Evolutionary conservation across 2,888 invertebrate species (phyloP), one percentile per base, ranked within the genome.

Genomic region (Meteorus colon): DNA sequence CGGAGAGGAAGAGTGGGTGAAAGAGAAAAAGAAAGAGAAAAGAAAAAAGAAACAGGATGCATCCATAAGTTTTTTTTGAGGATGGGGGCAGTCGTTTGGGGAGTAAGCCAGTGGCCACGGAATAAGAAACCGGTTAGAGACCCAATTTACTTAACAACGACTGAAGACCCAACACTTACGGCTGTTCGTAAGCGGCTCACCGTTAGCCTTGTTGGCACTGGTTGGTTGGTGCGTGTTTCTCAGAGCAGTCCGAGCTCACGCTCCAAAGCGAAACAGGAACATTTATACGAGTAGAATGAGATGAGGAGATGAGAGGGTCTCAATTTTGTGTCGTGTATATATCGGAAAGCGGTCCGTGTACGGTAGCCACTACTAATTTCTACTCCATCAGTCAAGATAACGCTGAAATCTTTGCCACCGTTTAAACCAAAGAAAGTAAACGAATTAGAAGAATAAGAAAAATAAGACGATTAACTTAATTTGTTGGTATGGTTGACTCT

Each of bases 141-240:
- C 86, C 89, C 89, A 89, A 89, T 89, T 89, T 89, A 89, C 89
- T 89, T 89, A 89, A 89, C 89, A 89, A 89, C 89, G 87, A 82
- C 84, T 85, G 89, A 85, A 89, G 89, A 89, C 89, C 85, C 89
- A 88, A 88, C 88, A 89, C 88, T 89, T 88, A 86, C 87, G 88
- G 86, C 84, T 88, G 86, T 86, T 82, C 84, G 81, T 81, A 81
- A 78, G 79, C 79, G 77, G 73, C 73, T 77, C 72, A 72, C 63
- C 72, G 69, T 66, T 45, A 74, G 51, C 73, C 63, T 70, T 73
- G 69, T 74, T 68, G 66, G 66, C 41, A 27, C 24, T 66, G 37
- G 29, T 19, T 55, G 34, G 34, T 34, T 34, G 34, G 34, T 34
- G 34, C 34, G 48, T 12, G 14, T 19, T 59, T 19, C 27, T 34